Conservation (phyloP, 2,797 vertebrate species). For the Myripristis murdjan region DNA sequence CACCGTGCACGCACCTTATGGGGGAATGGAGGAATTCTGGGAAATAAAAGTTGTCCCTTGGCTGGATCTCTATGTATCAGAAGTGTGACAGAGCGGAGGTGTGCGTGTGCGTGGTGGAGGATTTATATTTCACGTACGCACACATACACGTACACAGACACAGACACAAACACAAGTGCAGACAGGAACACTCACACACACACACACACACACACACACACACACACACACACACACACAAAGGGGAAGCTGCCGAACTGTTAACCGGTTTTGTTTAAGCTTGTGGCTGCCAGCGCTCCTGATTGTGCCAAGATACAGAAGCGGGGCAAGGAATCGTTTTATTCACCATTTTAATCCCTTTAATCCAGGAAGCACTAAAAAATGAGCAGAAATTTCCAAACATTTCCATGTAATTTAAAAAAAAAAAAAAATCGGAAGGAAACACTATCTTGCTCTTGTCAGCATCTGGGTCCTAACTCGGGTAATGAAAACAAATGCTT, state of each 20-base stretch:
- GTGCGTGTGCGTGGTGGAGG: background rate
- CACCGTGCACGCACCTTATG: conserved; percentile 63
- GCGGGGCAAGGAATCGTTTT: conserved; percentile 1
- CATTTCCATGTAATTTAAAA: background rate
- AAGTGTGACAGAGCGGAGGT: conserved; percentile 41
- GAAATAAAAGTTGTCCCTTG: conserved; percentile 67
- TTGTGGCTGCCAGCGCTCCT: conserved; percentile 23
- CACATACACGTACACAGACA: background rate
- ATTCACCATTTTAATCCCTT: background rate
- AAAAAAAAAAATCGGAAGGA: conserved; percentile 46
- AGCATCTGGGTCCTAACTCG: background rate
- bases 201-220: background rate
- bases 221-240: background rate
- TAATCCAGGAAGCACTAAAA: conserved; percentile 25
- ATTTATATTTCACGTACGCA: background rate
- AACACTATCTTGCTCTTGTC: conserved; percentile 50
- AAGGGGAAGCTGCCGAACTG: background rate
- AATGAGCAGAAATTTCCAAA: background rate
- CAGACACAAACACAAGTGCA: too few relatives aligned
- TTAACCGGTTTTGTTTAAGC: conserved; percentile 33
- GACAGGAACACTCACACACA: too few relatives aligned
- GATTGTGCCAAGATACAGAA: conserved; percentile 26
- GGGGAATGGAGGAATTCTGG: conserved; percentile 69
- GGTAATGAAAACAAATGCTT: conserved; percentile 60
- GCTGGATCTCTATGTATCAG: conserved; percentile 40